phyloP scores from a whole-genome alignment of 2,113 vertebrate species.

The Rhineura floridana region DNA sequence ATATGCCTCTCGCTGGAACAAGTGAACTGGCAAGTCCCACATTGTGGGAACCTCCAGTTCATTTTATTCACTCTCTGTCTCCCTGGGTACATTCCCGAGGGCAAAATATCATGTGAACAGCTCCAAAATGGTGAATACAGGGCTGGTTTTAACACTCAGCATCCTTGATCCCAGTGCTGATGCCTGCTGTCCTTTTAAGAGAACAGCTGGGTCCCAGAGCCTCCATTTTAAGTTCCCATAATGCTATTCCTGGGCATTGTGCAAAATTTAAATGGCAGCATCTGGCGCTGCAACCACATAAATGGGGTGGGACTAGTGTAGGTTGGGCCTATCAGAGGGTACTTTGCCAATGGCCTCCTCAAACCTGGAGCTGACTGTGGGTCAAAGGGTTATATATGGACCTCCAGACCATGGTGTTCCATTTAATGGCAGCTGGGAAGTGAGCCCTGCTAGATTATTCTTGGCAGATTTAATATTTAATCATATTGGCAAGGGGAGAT shows the following conservation, averaged over 20 bases:
- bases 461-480: background rate
- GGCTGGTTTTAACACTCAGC: too few species aligned
- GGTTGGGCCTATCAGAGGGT: too few species aligned
- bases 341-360: too few species aligned
- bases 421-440: too few species aligned
- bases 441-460: background rate
- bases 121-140: background rate
- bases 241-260: background rate
- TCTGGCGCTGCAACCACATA: background rate
- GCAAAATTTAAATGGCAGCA: background rate
- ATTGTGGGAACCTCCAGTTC: too few species aligned
- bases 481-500: too few species aligned
- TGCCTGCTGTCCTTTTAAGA: background rate
- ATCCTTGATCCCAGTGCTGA: background rate
- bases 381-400: too few species aligned
- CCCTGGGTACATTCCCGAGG: background rate
- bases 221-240: background rate
- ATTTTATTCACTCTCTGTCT: background rate
- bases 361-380: too few species aligned
- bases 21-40: background rate
- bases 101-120: background rate
- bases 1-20: background rate
- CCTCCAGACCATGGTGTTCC: too few species aligned
- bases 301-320: background rate
- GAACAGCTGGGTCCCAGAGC: background rate